Base-by-base conservation (phyloP, 30 jellyfish, hydroid and myxozoan genomes). In the Sanderia malayensis region DNA sequence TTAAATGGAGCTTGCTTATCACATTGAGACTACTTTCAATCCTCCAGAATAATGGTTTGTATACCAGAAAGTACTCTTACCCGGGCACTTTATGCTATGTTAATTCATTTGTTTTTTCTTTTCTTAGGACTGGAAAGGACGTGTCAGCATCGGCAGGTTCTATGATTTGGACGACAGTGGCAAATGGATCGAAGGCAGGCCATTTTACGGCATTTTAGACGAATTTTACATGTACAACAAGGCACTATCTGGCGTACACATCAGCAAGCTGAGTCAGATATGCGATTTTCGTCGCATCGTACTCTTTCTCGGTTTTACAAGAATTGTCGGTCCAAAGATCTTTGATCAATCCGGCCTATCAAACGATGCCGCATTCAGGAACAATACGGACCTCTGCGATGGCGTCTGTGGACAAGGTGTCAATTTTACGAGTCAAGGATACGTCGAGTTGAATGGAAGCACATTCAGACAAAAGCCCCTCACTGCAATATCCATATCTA, bases 91-190 rank as follows among this genome's bases (percentile, higher is more conserved):
- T n/a, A n/a, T n/a, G n/a, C n/a, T n/a, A n/a, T n/a, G n/a, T n/a
- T n/a, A n/a, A n/a, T n/a, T n/a, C n/a, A n/a, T n/a, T n/a, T n/a
- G n/a, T n/a, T n/a, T n/a, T n/a, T n/a, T n/a, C n/a, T n/a, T 37
- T 25, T 49, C 34, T 30, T n/a, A 87, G 96, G 96, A 87, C 53
- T 87, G 96, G 96, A 87, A 62, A 19, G 96, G 96, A 37, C 86
- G 90, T 8, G 90, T 80, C 21, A 79, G 94, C 67, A 80, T 87
- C 45, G 96, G 96, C 2, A 73, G 86, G 41, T 87, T 87, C 55
- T 87, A 79, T 59, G 96, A 87, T 58, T 29, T 87, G 1, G 67
- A 94, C 4, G 96, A 87, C 46, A 79, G 45, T 18, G 96, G 96
- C 9, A 88, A 80, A 24, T 79, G 88, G 84, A 58, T 87, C 24